These are phyloP conservation scores for Andrena bicolor DNA, from an alignment of 2,888 invertebrate genomes.

Conservation along the genomic window DNA sequence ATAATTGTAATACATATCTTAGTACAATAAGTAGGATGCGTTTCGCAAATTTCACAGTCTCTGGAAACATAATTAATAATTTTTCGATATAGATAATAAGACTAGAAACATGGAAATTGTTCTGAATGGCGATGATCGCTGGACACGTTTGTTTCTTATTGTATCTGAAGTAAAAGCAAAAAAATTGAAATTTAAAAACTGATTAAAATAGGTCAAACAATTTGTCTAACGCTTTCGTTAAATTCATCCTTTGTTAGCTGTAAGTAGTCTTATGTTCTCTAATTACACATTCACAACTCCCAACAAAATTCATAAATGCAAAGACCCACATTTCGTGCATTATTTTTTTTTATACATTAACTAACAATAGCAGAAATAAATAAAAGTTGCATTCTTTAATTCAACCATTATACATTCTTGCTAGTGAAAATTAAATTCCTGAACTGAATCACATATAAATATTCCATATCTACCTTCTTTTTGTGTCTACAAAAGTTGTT, in stretches of 20 bases:
- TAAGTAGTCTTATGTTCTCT: slow-evolving; percentile 7
- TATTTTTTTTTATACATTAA: slow-evolving; percentile 3
- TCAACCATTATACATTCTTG: slow-evolving; percentile 10
- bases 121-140: slow-evolving; percentile 26
- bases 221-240: background rate
- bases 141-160: slow-evolving; percentile 10
- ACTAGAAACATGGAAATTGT: slow-evolving; percentile 49
- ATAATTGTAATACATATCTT: slow-evolving; percentile 39
- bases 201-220: slow-evolving; percentile 2
- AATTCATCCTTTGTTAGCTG: background rate
- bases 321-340: slow-evolving; percentile 6
- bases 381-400: slow-evolving; percentile 23
- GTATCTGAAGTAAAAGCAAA: slow-evolving; percentile 3
- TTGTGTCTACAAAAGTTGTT: slow-evolving; percentile 17
- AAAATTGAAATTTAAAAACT: slow-evolving; percentile 1
- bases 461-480: slow-evolving; percentile 3
- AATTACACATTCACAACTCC: slow-evolving; percentile 3
- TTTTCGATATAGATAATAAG: slow-evolving; percentile 28
- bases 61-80: slow-evolving; percentile 36
- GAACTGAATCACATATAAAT: slow-evolving; percentile 18
- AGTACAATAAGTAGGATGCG: slow-evolving; percentile 43
- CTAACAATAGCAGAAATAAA: slow-evolving; percentile 8
- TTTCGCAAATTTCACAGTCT: slow-evolving; percentile 51
- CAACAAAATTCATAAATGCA: slow-evolving; percentile 19
- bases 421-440: background rate